Conservation (phyloP, 2,797 vertebrate genomes). For the Syngnathus acus region DNA sequence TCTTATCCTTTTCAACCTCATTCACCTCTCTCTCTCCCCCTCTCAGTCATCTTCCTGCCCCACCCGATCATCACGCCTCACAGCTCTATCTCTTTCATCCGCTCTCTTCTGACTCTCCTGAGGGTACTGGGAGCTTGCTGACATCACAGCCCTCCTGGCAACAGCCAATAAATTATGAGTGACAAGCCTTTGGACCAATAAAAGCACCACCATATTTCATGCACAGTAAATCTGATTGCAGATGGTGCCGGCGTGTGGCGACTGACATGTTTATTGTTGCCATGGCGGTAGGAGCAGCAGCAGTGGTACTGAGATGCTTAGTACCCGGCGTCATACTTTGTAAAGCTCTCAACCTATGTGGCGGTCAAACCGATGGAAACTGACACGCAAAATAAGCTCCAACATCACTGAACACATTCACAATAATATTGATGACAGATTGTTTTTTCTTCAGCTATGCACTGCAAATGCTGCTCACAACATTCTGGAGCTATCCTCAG, state of each 20-base stretch:
- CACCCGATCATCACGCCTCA: slow-evolving; percentile 23
- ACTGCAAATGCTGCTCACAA: not conserved
- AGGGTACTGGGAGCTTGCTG: slow-evolving; percentile 57
- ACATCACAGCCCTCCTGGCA: slow-evolving; percentile 79
- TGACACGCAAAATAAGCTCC: not conserved
- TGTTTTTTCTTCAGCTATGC: not conserved
- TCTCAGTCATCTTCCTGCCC: slow-evolving; percentile 24
- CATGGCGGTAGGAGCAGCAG: slow-evolving; percentile 78
- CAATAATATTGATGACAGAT: not conserved
- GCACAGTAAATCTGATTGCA: slow-evolving; percentile 97
- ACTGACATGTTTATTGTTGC: slow-evolving; percentile 94
- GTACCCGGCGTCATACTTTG: slow-evolving; percentile 78
- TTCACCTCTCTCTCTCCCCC: not conserved
- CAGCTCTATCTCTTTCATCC: slow-evolving; percentile 34
- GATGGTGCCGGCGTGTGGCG: slow-evolving; percentile 84
- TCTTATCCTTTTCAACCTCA: slow-evolving; percentile 11
- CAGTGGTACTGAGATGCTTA: slow-evolving; percentile 40
- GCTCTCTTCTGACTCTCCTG: slow-evolving; percentile 43
- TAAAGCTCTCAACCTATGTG: slow-evolving; percentile 66
- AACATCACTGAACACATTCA: not conserved
- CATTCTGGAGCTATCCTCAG: not conserved
- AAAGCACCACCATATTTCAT: slow-evolving; percentile 96
- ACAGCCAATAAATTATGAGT: slow-evolving; percentile 94
- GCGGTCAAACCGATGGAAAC: slow-evolving; percentile 66
- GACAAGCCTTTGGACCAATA: slow-evolving; percentile 98